A percentile compares a stretch with the other conserved stretches of the same genome.
phyloP scores from a whole-genome alignment of 2,888 invertebrate genomes.

The Chrysopilus asiliformis region DNA sequence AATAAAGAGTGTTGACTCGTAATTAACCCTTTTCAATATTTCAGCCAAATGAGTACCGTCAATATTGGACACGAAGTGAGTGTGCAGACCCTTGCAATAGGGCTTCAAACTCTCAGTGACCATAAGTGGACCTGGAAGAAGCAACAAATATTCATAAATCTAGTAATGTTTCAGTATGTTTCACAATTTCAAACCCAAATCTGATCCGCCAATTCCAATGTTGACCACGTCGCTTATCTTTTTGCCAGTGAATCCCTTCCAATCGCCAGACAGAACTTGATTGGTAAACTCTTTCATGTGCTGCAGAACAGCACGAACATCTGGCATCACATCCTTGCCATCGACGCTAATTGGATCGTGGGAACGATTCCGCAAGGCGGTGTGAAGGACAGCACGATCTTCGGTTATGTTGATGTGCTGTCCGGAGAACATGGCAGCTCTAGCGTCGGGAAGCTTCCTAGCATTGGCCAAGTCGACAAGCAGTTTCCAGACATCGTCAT shows the following conservation, averaged over 20 bases:
- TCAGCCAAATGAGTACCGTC: slow-evolving; percentile 98
- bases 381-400: slow-evolving; percentile 86
- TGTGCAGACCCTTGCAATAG: slow-evolving; percentile 69
- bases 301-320: slow-evolving; percentile 75
- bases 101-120: slow-evolving; percentile 95
- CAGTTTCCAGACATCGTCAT: slow-evolving; percentile 56
- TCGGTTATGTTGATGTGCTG: slow-evolving; percentile 97
- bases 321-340: slow-evolving; percentile 83
- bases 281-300: slow-evolving; percentile 93
- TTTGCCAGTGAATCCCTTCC: slow-evolving; percentile 80
- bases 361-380: slow-evolving; percentile 76
- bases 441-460: slow-evolving; percentile 69
- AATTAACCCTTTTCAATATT: slow-evolving; percentile 73
- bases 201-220: slow-evolving; percentile 99
- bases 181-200: no score
- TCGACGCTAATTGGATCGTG: slow-evolving; percentile 59
- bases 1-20: slow-evolving; percentile 93
- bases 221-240: slow-evolving; percentile 94
- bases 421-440: slow-evolving; percentile 88
- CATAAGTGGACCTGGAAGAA: slow-evolving; percentile 98
- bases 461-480: slow-evolving; percentile 71
- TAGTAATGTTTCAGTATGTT: no score
- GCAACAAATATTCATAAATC: no score
- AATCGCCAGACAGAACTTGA: slow-evolving; percentile 54
- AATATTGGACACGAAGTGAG: slow-evolving; percentile 97